phyloP scores from a whole-genome alignment of 2,797 vertebrate species.

The Liparis tanakae region DNA sequence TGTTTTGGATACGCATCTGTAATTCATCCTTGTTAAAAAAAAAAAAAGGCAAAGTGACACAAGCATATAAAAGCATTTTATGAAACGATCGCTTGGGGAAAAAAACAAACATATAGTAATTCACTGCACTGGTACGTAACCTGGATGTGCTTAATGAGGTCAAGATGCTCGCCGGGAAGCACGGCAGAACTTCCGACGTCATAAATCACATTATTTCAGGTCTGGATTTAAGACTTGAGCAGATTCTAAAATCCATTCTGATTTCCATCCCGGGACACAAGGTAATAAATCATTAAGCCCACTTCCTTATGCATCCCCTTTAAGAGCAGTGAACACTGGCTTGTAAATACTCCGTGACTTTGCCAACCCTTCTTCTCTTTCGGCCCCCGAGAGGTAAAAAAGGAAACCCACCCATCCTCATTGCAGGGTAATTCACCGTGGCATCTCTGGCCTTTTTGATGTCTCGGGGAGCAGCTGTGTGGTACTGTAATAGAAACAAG shows the following conservation, averaged over 20 bases:
- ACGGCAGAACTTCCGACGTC: conserved; percentile 54
- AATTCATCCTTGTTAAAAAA: conserved; percentile 49
- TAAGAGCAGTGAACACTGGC: conserved; percentile 61
- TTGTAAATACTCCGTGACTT: conserved; percentile 74
- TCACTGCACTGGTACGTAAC: conserved; percentile 53
- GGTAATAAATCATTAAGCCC: conserved; percentile 78
- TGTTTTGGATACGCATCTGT: background rate
- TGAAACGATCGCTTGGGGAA: conserved; percentile 14
- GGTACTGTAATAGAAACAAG: conserved; percentile 49
- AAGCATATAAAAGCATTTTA: conserved; percentile 37
- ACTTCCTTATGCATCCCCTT: conserved; percentile 70
- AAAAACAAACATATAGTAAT: conserved; percentile 1
- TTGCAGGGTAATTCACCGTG: conserved; percentile 32
- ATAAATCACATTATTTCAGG: conserved; percentile 75
- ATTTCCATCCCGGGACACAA: conserved; percentile 67
- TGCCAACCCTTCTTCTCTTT: conserved; percentile 47
- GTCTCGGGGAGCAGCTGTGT: conserved; percentile 38
- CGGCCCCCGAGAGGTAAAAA: conserved; percentile 38
- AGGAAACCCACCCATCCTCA: conserved; percentile 18
- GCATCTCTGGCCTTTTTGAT: conserved; percentile 51
- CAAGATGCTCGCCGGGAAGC: conserved; percentile 59
- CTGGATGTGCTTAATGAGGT: conserved; percentile 70
- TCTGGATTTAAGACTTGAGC: conserved; percentile 74
- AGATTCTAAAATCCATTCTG: conserved; percentile 81
- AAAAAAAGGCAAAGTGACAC: conserved; percentile 30